Conservation (phyloP, 2,797 vertebrate species). For the Aplochiton taeniatus region DNA sequence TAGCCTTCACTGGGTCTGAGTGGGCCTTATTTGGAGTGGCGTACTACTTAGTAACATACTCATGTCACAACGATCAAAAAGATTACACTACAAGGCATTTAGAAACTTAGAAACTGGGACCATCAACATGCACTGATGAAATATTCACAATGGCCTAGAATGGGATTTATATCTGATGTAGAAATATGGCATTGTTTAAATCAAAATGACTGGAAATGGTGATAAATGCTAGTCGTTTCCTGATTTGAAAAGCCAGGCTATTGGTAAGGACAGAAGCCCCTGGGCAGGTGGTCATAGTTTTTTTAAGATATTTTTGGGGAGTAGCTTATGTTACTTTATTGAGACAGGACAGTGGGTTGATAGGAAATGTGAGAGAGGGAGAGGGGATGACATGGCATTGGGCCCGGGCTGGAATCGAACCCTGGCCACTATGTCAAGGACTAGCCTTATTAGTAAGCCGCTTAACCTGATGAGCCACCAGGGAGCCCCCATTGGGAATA, state of each 20-base stretch:
- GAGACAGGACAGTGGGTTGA: no score
- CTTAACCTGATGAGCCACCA: no score
- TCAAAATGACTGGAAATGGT: constrained; percentile 14
- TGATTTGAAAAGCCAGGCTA: constrained; percentile 52
- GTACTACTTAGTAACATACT: constrained; percentile 34
- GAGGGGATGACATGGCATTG: no score
- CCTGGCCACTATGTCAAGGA: no score
- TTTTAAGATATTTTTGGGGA: not conserved
- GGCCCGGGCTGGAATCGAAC: no score
- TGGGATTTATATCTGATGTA: constrained; percentile 18
- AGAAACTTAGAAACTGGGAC: constrained; percentile 38
- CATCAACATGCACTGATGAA: no score
- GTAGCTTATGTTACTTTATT: no score
- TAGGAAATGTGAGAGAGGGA: no score
- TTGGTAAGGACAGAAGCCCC: constrained; percentile 35
- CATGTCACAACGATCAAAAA: constrained; percentile 26
- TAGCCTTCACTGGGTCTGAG: no score
- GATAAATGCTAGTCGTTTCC: constrained; percentile 41
- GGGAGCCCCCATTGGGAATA: no score
- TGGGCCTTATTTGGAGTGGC: not conserved
- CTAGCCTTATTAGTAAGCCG: no score
- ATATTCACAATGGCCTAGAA: constrained; percentile 22
- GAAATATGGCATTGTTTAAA: constrained; percentile 21
- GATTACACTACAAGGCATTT: constrained; percentile 35
- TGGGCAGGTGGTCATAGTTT: constrained; percentile 1